Evolutionary conservation across 2,113 vertebrate genomes (phyloP), one percentile per base, ranked within the genome.

Genomic region (Clarias macrocephalus): DNA sequence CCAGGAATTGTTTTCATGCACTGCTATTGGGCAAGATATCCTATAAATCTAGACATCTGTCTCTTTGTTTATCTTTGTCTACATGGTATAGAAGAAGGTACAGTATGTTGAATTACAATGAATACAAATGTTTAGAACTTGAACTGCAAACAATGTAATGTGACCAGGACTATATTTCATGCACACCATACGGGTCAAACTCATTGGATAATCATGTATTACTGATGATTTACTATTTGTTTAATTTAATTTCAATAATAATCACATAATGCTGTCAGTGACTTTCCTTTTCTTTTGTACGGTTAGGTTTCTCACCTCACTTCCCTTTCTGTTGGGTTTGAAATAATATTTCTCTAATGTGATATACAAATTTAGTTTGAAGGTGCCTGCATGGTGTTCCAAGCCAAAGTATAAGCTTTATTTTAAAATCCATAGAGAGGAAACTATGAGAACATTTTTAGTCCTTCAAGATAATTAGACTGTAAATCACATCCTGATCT

Each of bases 401-500:
- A 42, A 42, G 42, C 42, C 42, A 42, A 42, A 6, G 42, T 42
- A 3, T 42, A 7, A 42, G 42, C 6, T 42, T 42, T 42, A 42
- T 6, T 42, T 42, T 42, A 6, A 42, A 63, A 48, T 23, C 70
- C 80, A 54, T 19, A 8, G 42, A 52, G 80, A 63, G 56, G 60
- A 52, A 70, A 70, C 33, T 30, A 73, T 28, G 79, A 48, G 18
- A 33, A 30, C 70, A 83, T 33, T 21, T 52, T 73, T 52, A 65
- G 85, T 21, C n/a, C 33, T 82, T 63, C 37, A 18, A 33, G 16
- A 5, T 75, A 83, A 87, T 83, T 33, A 37, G 42, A 28, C 25
- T 76, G 70, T 68, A 70, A 83, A 66, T 77, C 65, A 15, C 16
- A n/a, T 6, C 56, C 80, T 87, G 80, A 57, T 66, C 68, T 83